These are phyloP conservation scores for Ursus arctos DNA, from an alignment of 2,113 vertebrate species.

Conservation along the genomic window DNA sequence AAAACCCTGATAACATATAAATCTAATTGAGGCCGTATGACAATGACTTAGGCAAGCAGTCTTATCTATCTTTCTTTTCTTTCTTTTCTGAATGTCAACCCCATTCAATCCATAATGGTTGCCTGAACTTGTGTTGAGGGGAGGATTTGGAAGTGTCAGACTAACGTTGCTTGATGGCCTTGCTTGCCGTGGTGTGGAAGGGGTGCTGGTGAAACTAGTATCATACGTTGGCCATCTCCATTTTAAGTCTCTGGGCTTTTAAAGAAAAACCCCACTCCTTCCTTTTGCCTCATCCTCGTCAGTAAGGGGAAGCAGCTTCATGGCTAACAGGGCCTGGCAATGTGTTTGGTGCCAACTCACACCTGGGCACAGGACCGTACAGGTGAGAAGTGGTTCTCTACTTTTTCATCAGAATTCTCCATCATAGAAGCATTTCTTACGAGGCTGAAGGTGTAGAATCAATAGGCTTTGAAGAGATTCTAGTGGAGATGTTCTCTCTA, in stretches of 20 bases:
- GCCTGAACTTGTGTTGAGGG: background rate
- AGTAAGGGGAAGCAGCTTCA: background rate
- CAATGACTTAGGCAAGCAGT: background rate
- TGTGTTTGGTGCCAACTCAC: background rate
- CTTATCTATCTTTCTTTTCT: background rate
- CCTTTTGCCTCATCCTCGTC: background rate
- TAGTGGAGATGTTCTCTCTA: background rate
- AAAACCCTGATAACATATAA: background rate
- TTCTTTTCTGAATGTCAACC: background rate
- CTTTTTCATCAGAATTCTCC: background rate
- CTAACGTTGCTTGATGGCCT: too few relatives aligned
- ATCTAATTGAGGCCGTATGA: background rate
- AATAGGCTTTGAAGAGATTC: conserved; percentile 23
- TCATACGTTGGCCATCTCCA: background rate
- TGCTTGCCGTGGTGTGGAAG: background rate
- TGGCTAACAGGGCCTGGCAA: background rate
- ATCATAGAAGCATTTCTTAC: background rate
- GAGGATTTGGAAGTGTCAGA: background rate
- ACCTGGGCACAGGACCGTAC: background rate
- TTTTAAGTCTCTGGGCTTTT: background rate
- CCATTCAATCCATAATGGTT: rapidly evolving
- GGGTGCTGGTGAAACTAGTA: background rate
- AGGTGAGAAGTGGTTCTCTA: background rate
- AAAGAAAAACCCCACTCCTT: background rate
- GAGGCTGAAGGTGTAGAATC: background rate